phyloP scores from a whole-genome alignment of 1,140 invertebrate genomes.

The Potamilus streckersoni region DNA sequence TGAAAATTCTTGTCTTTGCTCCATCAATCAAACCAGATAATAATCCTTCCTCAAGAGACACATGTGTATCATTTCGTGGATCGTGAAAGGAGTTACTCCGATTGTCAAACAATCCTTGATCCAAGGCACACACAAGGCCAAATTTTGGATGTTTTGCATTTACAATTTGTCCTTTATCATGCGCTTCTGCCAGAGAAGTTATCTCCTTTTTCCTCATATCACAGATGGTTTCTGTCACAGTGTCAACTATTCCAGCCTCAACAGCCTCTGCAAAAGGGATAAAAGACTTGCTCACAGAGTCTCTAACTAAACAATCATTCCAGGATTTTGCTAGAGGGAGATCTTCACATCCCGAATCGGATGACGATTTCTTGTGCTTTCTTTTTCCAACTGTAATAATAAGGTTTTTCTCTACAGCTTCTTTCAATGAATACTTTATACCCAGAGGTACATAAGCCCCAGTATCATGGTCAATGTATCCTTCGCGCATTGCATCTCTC shows the following conservation, averaged over 20 bases:
- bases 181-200: conserved; percentile 82
- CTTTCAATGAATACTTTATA: conserved; percentile 10
- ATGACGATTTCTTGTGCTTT: conserved; percentile 24
- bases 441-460: conserved; percentile 33
- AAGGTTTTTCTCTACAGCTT: conserved; percentile 25
- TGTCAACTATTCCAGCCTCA: conserved; percentile 83
- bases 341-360: conserved; percentile 28
- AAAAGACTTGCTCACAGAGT: conserved; percentile 75
- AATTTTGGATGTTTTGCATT: conserved; percentile 38
- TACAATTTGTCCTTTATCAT: conserved; percentile 72
- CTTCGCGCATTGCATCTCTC: conserved; percentile 19
- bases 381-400: conserved; percentile 30
- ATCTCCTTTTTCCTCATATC: conserved; percentile 80
- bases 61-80: conserved; percentile 38
- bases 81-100: conserved; percentile 44
- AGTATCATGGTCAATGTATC: conserved; percentile 25
- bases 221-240: conserved; percentile 79
- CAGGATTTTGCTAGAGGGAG: conserved; percentile 65
- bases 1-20: conserved; percentile 80
- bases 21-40: conserved; percentile 86
- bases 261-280: conserved; percentile 82
- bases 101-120: conserved; percentile 72
- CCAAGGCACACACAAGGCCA: conserved; percentile 69
- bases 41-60: conserved; percentile 67
- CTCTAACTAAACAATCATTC: conserved; percentile 76